Base-by-base conservation (phyloP, 2,113 vertebrate species). In the Nerophis lumbriciformis region DNA sequence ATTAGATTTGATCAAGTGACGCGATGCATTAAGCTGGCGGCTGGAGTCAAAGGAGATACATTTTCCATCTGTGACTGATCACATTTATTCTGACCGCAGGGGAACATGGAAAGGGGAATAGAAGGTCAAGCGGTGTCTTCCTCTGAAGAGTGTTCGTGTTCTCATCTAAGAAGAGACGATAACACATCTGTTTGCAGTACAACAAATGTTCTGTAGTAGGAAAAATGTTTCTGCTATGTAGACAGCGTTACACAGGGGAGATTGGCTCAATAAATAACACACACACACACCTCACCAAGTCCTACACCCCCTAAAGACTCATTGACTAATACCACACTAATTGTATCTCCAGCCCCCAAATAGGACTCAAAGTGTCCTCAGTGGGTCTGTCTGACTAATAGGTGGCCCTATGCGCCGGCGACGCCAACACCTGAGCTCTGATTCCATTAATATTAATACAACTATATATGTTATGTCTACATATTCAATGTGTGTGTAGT, bases 361-460 rank as follows among this genome's bases (percentile, higher is more conserved):
- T 14, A 48, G 54, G 65, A 53, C 57, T 66, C 49, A 2, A 52
- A 53, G 19, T 53, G 63, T 64, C 6, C 69, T 66, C 51, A 44
- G 59, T 4, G 38, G 36, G 44, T 58, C 21, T 61, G 48, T 72
- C 21, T 75, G 71, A 69, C 21, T 69, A 75, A 78, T 67, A 63
- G 63, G 58, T 47, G 4, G 38, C 54, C 35, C 71, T 64, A 66
- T 36, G 54, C 63, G 73, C 68, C 13, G 38, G 35, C 65, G n/a
- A 37, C 45, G 12, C 69, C 49, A 65, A 56, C 71, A 81, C 68
- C 72, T 79, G 72, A 63, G 28, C 59, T 68, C 64, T 72, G 70
- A 80, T 82, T 62, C 69, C 50, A 74, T 81, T 73, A 77, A 74
- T 66, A 72, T 73, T 65, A 21, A 79, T 70, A 54, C 48, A 21